phyloP scores from a whole-genome alignment of 2,797 vertebrate genomes.

The Capromys pilorides region DNA sequence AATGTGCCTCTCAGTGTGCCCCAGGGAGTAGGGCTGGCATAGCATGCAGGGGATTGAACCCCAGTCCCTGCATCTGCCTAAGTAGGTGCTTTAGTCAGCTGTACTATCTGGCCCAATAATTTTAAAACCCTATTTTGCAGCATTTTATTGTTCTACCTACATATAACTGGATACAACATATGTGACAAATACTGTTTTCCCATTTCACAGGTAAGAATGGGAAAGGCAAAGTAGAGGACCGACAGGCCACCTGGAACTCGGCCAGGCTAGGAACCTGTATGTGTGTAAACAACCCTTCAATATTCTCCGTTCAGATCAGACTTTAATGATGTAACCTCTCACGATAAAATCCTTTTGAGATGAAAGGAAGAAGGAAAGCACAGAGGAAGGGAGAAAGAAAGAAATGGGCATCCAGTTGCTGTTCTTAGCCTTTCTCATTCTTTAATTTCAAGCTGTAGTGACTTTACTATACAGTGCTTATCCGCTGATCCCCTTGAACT shows the following conservation, averaged over 20 bases:
- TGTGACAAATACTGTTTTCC: neutral
- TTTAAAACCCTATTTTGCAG: neutral
- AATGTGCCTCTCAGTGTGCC: no score
- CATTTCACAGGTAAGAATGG: neutral
- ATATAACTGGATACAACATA: neutral
- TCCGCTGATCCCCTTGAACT: neutral
- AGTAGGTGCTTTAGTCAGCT: no score
- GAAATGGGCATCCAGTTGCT: constrained; percentile 72
- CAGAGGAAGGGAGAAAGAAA: no score
- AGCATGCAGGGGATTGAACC: no score
- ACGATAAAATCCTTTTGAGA: constrained; percentile 65
- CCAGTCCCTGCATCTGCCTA: no score
- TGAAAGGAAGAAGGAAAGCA: constrained; percentile 1
- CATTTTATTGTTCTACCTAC: neutral
- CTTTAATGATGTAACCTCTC: constrained; percentile 15
- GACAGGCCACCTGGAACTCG: neutral
- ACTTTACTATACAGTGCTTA: constrained; percentile 67
- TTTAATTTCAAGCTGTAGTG: constrained; percentile 80
- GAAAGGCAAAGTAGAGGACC: neutral
- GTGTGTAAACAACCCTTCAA: constrained; percentile 10
- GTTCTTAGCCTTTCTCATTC: constrained; percentile 72
- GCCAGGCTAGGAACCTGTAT: neutral
- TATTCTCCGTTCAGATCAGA: constrained; percentile 44
- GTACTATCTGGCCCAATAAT: neutral
- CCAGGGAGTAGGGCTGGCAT: no score